A percentile compares a stretch with the other conserved stretches of the same genome.
These are phyloP conservation scores for Chloroceryle amazona DNA, from an alignment of 2,797 vertebrate genomes.

Conservation along the genomic window DNA sequence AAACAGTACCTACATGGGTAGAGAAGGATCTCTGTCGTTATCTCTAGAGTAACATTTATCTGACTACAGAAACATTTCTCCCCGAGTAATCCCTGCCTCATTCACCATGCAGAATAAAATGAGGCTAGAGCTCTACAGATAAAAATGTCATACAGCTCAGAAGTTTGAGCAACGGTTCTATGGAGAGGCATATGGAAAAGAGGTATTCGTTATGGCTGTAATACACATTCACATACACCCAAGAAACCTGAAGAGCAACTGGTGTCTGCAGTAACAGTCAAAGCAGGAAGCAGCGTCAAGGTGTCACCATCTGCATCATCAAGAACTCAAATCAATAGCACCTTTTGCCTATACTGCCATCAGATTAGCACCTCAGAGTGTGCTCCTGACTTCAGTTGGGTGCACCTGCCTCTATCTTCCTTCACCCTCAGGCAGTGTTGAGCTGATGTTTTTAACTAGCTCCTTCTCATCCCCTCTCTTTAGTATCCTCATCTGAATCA, in stretches of 20 bases:
- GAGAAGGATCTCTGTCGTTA: neutral
- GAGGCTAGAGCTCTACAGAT: neutral
- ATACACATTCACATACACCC: neutral
- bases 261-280: neutral
- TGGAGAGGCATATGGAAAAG: fast-evolving
- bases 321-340: neutral
- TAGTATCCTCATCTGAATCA: neutral
- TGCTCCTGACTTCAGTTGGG: neutral
- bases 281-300: fast-evolving
- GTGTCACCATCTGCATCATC: neutral
- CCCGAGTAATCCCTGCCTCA: neutral
- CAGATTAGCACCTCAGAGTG: neutral
- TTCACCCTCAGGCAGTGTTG: neutral
- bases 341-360: neutral
- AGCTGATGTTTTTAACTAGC: neutral
- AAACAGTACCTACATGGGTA: neutral
- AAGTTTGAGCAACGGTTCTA: neutral
- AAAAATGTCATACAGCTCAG: neutral
- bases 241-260: neutral
- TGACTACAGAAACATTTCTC: neutral
- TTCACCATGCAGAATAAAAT: neutral
- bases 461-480: neutral
- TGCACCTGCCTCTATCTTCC: neutral
- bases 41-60: neutral
- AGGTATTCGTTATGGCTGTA: neutral